Evolutionary conservation across 1,140 invertebrate genomes (phyloP).

Genomic region (Euglossa dilemma): DNA sequence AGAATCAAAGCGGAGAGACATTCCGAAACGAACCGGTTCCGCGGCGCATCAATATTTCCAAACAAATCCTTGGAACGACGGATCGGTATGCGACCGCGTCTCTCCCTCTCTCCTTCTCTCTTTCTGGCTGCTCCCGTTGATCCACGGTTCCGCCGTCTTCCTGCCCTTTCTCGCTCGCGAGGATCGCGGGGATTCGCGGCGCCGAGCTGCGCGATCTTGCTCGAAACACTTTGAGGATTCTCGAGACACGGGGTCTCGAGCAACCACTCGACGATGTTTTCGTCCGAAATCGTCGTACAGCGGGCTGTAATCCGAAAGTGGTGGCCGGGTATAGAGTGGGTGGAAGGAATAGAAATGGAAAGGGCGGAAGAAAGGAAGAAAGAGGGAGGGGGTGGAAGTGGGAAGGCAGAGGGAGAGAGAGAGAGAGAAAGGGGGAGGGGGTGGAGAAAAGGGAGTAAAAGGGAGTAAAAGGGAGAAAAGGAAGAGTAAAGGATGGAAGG

Average conservation of each 20-base stretch:
- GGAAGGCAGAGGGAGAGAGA: neutral
- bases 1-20: neutral
- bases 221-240: slow-evolving; percentile 25
- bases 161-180: neutral
- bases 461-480: slow-evolving; percentile 9
- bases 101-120: neutral
- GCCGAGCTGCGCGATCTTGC: neutral
- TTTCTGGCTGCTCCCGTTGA: neutral
- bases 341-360: neutral
- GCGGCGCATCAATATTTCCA: slow-evolving; percentile 2
- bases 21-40: neutral
- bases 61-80: neutral
- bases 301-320: slow-evolving; percentile 40
- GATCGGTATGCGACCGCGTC: neutral
- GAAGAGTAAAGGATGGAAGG: slow-evolving; percentile 11
- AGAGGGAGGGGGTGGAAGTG: neutral
- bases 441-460: neutral
- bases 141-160: no score
- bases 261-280: slow-evolving; percentile 63
- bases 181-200: neutral
- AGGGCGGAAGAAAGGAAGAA: neutral
- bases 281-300: slow-evolving; percentile 63
- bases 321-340: slow-evolving; percentile 2
- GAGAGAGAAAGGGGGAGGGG: no score
- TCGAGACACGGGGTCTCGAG: slow-evolving; percentile 30